These are phyloP conservation scores for Lordiphosa fenestrarum DNA, from an alignment of 2,888 invertebrate species.

Conservation along the genomic window DNA sequence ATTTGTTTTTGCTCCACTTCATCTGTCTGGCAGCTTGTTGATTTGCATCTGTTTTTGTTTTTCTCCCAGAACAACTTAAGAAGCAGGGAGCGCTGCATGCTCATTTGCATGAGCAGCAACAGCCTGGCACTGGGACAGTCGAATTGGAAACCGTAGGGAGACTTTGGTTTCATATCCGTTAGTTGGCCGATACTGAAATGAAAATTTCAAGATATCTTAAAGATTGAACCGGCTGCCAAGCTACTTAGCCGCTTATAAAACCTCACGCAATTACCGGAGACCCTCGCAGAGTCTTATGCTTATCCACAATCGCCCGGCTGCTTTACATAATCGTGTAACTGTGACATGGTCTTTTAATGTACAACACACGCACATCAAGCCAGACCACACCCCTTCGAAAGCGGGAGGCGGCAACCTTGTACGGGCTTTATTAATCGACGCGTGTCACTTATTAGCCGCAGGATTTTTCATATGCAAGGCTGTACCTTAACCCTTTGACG, in stretches of 20 bases:
- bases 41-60: constrained; percentile 48
- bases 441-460: constrained; percentile 72
- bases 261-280: constrained; percentile 13
- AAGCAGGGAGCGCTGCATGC: constrained; percentile 23
- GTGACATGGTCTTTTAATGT: constrained; percentile 60
- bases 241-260: constrained; percentile 4
- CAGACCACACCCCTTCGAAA: constrained; percentile 15
- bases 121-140: constrained; percentile 5
- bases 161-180: constrained; percentile 46
- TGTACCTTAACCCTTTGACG: constrained; percentile 58
- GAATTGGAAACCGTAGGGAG: constrained; percentile 42
- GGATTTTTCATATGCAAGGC: constrained; percentile 58
- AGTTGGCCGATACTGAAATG: neutral
- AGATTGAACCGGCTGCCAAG: neutral
- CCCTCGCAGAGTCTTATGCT: constrained; percentile 25
- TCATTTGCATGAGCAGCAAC: constrained; percentile 36
- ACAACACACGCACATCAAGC: constrained; percentile 39
- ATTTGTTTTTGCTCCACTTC: constrained; percentile 40
- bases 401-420: constrained; percentile 25
- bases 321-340: constrained; percentile 59
- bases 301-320: constrained; percentile 46
- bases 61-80: constrained; percentile 24
- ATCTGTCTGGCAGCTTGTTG: constrained; percentile 43
- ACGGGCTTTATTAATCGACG: constrained; percentile 67
- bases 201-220: neutral